A percentile compares a stretch with the other conserved stretches of the same genome.
These are phyloP conservation scores for Sclerurus mexicanus DNA, from an alignment of 2,113 vertebrate genomes.

Conservation along the genomic window DNA sequence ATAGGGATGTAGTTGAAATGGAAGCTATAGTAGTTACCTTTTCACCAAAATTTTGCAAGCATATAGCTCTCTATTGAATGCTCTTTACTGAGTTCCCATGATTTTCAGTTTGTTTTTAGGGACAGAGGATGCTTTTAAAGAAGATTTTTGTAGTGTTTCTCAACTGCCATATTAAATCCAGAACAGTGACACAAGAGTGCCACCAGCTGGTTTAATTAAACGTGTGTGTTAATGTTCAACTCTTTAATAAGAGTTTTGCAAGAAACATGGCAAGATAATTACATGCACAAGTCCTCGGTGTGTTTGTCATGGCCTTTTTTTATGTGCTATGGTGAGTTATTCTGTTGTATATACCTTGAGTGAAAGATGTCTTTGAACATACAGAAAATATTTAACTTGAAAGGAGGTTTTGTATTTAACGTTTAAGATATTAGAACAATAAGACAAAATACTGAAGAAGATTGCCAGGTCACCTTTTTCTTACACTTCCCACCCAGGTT, in stretches of 20 bases:
- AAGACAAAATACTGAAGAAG: neutral
- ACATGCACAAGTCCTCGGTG: neutral
- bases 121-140: neutral
- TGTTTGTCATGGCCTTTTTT: neutral
- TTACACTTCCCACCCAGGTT: neutral
- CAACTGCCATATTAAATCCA: neutral
- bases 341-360: neutral
- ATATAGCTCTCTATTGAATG: neutral
- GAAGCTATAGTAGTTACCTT: neutral
- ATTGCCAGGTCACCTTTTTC: neutral
- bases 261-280: neutral
- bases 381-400: neutral
- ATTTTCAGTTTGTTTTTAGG: neutral
- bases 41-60: neutral
- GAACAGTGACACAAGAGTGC: conserved; percentile 38
- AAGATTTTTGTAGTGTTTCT: neutral
- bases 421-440: neutral
- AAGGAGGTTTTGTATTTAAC: neutral
- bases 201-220: conserved; percentile 55
- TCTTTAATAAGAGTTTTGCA: neutral
- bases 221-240: neutral
- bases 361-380: neutral
- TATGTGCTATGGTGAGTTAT: neutral
- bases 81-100: neutral
- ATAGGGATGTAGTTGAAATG: neutral